Evolutionary conservation across 2,797 vertebrate genomes (phyloP).

Genomic region (Lindbergichthys nudifrons): DNA sequence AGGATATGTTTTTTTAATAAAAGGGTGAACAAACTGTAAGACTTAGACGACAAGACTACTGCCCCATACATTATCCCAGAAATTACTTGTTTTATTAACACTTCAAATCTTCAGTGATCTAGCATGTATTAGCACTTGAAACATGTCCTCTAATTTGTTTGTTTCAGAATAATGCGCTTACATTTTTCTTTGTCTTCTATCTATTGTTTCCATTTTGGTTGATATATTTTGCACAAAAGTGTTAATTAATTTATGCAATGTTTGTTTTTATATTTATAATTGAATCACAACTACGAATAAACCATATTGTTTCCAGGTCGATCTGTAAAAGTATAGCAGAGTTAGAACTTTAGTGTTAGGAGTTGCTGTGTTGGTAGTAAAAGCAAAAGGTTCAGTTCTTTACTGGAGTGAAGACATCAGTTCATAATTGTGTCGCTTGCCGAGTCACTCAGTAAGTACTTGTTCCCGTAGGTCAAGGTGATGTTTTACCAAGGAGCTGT

Average conservation of each 20-base stretch:
- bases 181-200: background rate
- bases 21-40: background rate
- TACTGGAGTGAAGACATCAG: conserved; percentile 12
- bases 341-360: background rate
- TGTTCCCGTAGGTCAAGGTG: conserved; percentile 11
- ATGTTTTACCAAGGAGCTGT: conserved; percentile 26
- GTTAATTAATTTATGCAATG: background rate
- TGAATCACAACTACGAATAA: background rate
- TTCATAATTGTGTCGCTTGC: conserved; percentile 16
- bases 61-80: too few relatives aligned
- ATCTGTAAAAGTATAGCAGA: background rate
- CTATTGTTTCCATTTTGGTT: background rate
- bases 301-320: background rate
- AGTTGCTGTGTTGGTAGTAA: background rate
- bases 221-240: conserved; percentile 1
- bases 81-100: too few relatives aligned
- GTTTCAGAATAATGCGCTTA: background rate
- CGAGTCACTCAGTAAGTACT: conserved; percentile 21
- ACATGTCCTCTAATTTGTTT: background rate
- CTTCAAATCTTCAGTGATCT: background rate
- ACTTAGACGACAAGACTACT: too few relatives aligned
- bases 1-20: background rate
- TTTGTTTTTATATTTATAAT: background rate
- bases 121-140: background rate
- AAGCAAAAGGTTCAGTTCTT: conserved; percentile 26